phyloP scores from a whole-genome alignment of 2,888 invertebrate genomes.

The Thecophora atra region DNA sequence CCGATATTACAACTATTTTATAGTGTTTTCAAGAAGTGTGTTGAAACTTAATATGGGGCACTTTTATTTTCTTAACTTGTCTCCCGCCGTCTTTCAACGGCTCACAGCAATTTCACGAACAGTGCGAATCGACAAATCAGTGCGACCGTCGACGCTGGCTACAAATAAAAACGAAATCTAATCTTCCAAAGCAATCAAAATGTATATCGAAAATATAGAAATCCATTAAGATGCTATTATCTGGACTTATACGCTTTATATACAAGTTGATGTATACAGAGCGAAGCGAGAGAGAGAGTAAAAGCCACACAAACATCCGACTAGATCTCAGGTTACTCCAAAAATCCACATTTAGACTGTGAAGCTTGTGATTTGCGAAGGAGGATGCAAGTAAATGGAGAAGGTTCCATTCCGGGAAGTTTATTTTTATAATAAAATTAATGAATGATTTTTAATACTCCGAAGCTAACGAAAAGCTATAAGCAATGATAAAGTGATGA shows the following conservation, averaged over 20 bases:
- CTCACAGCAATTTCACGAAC: not conserved
- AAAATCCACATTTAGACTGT: too few species aligned
- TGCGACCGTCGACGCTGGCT: not conserved
- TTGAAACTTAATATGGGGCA: slow-evolving; percentile 10
- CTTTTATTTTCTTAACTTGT: not conserved
- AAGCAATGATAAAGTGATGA: too few species aligned
- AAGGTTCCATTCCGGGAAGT: too few species aligned
- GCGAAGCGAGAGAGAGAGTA: not conserved
- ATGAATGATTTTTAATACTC: too few species aligned
- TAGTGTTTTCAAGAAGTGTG: not conserved
- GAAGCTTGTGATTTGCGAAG: too few species aligned
- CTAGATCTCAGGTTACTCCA: too few species aligned
- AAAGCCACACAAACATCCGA: too few species aligned
- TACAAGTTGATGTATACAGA: slow-evolving; percentile 4
- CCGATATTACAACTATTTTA: too few species aligned
- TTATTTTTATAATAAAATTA: too few species aligned
- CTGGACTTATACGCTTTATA: slow-evolving; percentile 36
- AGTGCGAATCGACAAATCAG: not conserved
- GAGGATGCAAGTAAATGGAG: too few species aligned
- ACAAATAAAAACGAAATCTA: slow-evolving; percentile 56
- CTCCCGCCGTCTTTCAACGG: not conserved
- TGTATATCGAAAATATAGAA: slow-evolving; percentile 56
- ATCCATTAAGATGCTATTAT: slow-evolving; percentile 56
- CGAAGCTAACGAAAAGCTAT: too few species aligned
- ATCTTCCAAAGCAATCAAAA: slow-evolving; percentile 57